A percentile compares a stretch with the other conserved stretches of the same genome.
phyloP scores from a whole-genome alignment of 1,140 invertebrate species.

The Lepidurus couesii region DNA sequence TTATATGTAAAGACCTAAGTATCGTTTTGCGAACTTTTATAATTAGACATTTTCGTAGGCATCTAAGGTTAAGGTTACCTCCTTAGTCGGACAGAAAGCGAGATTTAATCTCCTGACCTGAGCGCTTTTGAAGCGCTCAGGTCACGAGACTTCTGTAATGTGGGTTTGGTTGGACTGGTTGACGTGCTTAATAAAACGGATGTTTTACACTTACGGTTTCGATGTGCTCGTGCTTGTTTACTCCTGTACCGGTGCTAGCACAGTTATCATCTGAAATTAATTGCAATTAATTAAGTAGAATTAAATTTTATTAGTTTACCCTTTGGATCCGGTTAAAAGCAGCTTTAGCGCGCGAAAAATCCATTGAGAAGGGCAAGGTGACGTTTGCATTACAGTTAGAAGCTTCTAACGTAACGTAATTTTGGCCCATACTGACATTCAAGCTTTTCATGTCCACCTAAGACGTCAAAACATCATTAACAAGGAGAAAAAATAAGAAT shows the following conservation, averaged over 20 bases:
- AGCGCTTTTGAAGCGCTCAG: neutral
- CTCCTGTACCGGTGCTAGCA: neutral
- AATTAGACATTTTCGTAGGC: too few species aligned
- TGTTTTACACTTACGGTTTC: neutral
- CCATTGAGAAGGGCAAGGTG: neutral
- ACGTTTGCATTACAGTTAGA: neutral
- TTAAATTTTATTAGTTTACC: neutral
- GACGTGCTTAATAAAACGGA: neutral
- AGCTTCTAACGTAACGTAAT: neutral
- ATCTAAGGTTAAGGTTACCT: too few species aligned
- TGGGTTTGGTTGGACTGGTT: neutral
- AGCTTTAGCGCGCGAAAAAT: neutral
- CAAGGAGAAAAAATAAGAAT: neutral
- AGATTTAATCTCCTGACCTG: too few species aligned
- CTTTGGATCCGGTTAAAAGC: neutral
- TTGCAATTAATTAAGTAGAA: neutral
- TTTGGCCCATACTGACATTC: neutral
- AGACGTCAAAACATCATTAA: too few species aligned
- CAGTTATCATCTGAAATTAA: neutral
- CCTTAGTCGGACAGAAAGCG: too few species aligned
- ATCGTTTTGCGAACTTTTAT: too few species aligned
- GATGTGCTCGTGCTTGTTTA: neutral
- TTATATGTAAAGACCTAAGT: too few species aligned
- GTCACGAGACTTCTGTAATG: neutral
- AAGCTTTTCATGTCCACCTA: neutral